Evolutionary conservation across 2,888 invertebrate genomes (phyloP).

Genomic region (Macropis europaea): DNA sequence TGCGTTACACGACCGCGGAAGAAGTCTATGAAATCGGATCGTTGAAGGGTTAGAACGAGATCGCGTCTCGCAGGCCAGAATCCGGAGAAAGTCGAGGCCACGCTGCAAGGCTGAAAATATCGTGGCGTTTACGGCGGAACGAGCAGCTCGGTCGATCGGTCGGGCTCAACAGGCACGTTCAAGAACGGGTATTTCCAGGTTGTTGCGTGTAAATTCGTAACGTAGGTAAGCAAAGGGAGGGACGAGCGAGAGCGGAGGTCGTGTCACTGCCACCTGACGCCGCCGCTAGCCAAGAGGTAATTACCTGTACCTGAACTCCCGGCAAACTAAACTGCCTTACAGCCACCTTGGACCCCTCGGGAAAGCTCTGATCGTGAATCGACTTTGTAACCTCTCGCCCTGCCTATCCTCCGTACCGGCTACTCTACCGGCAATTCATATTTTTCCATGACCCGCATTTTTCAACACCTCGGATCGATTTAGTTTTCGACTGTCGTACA

Average conservation of each 20-base stretch:
- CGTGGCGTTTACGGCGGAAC: no score
- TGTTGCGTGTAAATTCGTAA: conserved; percentile 24
- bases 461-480: no score
- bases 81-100: no score
- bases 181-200: conserved; percentile 20
- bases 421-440: no score
- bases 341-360: conserved; percentile 38
- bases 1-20: neutral
- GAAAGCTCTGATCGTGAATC: conserved; percentile 18
- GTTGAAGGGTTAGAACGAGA: neutral
- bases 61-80: neutral
- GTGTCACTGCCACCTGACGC: conserved; percentile 73
- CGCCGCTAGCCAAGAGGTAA: conserved; percentile 71
- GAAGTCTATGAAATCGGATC: neutral
- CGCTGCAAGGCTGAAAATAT: no score
- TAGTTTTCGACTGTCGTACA: no score
- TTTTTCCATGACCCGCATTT: no score
- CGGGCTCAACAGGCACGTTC: neutral
- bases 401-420: conserved; percentile 33
- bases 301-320: conserved; percentile 71
- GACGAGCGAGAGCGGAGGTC: conserved; percentile 37
- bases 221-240: conserved; percentile 6
- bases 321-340: conserved; percentile 63
- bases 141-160: neutral
- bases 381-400: neutral